Base-by-base conservation (phyloP, 2,888 invertebrate species). In the Cryptocephalus moraei region DNA sequence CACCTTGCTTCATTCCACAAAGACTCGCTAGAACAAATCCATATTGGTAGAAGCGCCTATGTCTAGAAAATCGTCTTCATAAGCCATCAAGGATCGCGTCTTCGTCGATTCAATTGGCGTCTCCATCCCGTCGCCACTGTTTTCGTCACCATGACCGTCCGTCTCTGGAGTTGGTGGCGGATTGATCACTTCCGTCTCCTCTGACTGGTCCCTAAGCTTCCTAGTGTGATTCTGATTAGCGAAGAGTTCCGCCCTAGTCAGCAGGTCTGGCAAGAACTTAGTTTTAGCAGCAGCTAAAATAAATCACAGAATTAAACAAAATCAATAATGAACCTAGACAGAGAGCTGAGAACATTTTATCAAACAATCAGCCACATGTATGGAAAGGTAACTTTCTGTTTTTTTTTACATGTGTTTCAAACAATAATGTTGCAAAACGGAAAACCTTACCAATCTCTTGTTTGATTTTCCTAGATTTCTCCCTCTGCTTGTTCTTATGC, bases 131-230 rank as follows among this genome's bases (percentile, higher is more conserved):
- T 83, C 84, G 47, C 80, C 80, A 54, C 81, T 82, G 43, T 78
- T 77, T 49, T 79, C 78, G 6, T 43, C 13, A 11, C 81, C 80
- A 4, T 71, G 67, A 11, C 81, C 80, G 66, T 84, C 84, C 0
- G 84, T 86, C 33, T 82, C 88, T 0, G 88, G 88, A 31, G 87
- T 88, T 6, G 88, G 88, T 9, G 88, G 88, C 41, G 88, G 88
- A 72, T 88, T 88, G 1, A 78, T 80, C 33, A 78, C 75, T 43
- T 75, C 75, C 32, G 66, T 65, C 52, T 75, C 74, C 14, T 80
- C 78, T 47, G 71, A 70, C 42, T 76, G 51, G 14, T 58, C 54
- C 47, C 56, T 57, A 6, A 54, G 74, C 59, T 73, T 70, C 39
- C 66, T 60, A n/a, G 66, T 67, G 31, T 62, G 54, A 44, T 62